A percentile compares a stretch with the other conserved stretches of the same genome.
Conservation (phyloP, 2,797 vertebrate species). For the Gila robusta region DNA sequence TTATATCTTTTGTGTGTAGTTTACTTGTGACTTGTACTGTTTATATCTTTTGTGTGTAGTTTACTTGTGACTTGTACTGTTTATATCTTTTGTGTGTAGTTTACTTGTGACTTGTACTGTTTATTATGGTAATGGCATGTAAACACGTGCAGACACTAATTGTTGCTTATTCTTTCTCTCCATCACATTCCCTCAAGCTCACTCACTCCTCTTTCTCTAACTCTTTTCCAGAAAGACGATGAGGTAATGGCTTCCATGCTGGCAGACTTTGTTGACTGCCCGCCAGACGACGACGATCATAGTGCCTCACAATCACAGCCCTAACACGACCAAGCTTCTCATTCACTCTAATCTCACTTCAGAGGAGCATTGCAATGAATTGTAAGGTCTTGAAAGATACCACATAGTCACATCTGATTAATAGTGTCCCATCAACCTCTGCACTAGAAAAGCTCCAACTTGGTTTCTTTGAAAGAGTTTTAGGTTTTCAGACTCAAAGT, state of each 20-base stretch:
- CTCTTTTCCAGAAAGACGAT: constrained; percentile 74
- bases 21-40: too few relatives aligned
- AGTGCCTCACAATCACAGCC: constrained; percentile 54
- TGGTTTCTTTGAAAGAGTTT: not conserved
- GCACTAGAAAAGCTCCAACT: not conserved
- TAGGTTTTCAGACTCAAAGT: not conserved
- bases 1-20: too few relatives aligned
- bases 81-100: not conserved
- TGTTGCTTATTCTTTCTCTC: constrained; percentile 12
- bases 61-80: too few relatives aligned
- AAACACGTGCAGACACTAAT: constrained; percentile 20
- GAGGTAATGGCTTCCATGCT: constrained; percentile 88
- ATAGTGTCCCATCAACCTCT: not conserved
- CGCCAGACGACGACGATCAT: constrained; percentile 86
- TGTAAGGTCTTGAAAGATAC: not conserved
- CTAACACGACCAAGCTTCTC: constrained; percentile 26
- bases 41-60: too few relatives aligned
- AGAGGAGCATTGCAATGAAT: not conserved
- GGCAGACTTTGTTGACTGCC: constrained; percentile 90
- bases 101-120: not conserved
- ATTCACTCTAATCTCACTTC: constrained; percentile 8
- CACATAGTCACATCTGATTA: not conserved
- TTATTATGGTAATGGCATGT: constrained; percentile 11
- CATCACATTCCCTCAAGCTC: not conserved
- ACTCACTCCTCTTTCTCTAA: not conserved